Evolutionary conservation across 2,888 invertebrate species (phyloP).

Genomic region (Ctenicera cuprea): DNA sequence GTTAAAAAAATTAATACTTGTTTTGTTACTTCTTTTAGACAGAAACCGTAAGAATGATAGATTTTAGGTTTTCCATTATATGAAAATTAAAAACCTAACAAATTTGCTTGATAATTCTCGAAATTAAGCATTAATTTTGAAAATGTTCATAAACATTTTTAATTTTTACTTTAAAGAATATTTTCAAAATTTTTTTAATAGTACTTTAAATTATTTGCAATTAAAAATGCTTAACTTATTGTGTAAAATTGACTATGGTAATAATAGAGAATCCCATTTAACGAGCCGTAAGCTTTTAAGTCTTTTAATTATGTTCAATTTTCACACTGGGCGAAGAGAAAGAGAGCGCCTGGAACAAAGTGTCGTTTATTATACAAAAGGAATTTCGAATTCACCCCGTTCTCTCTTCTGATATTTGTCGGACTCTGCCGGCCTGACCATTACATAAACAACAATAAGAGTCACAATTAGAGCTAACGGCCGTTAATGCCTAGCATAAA

Average conservation of each 20-base stretch:
- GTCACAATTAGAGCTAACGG: slow-evolving; percentile 65
- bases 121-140: no score
- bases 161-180: no score
- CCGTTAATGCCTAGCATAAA: slow-evolving; percentile 65
- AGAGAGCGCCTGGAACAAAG: slow-evolving; percentile 26
- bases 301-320: slow-evolving; percentile 49
- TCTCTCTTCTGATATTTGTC: slow-evolving; percentile 43
- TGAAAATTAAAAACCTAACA: no score
- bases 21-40: no score
- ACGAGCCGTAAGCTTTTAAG: slow-evolving; percentile 47
- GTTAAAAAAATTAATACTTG: no score
- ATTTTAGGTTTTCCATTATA: no score
- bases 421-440: slow-evolving; percentile 47
- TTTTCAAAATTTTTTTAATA: background rate
- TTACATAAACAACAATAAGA: slow-evolving; percentile 64
- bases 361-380: slow-evolving; percentile 48
- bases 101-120: no score
- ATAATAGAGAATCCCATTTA: slow-evolving; percentile 50
- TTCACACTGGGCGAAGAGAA: slow-evolving; percentile 27
- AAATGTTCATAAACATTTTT: no score
- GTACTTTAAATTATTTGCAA: background rate
- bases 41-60: no score
- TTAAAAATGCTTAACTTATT: slow-evolving; percentile 38
- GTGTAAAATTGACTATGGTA: slow-evolving; percentile 36
- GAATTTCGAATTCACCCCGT: slow-evolving; percentile 45